phyloP scores from a whole-genome alignment of 2,888 invertebrate genomes.

The Gastrophysa polygoni region DNA sequence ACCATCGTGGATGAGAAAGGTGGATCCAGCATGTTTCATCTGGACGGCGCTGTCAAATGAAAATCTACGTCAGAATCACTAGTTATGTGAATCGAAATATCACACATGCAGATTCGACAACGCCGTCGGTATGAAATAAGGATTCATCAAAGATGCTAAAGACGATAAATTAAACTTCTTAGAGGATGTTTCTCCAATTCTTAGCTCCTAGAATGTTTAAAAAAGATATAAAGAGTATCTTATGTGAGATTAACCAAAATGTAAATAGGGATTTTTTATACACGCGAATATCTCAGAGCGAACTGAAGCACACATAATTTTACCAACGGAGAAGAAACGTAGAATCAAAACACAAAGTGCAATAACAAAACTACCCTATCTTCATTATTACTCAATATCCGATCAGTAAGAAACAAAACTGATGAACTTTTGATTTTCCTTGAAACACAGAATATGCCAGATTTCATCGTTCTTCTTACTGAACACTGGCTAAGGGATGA shows the following conservation, averaged over 20 bases:
- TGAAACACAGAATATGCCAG: constrained; percentile 1
- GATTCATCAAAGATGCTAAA: no score
- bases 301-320: not conserved
- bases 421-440: not conserved
- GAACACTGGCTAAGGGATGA: not conserved
- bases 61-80: no score
- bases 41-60: no score
- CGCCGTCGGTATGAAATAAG: no score
- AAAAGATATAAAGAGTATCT: no score
- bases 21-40: no score
- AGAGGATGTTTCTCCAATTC: no score
- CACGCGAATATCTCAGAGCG: not conserved
- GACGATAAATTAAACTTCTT: no score
- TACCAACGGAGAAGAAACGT: not conserved
- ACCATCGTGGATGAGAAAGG: no score
- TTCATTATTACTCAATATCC: not conserved
- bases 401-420: not conserved
- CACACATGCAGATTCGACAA: no score
- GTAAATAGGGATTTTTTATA: not conserved
- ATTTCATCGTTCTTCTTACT: not conserved
- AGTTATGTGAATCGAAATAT: no score
- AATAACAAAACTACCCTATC: not conserved
- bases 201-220: no score
- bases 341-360: not conserved
- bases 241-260: not conserved